phyloP scores from a whole-genome alignment of 2,888 invertebrate species.

The Phania funesta region DNA sequence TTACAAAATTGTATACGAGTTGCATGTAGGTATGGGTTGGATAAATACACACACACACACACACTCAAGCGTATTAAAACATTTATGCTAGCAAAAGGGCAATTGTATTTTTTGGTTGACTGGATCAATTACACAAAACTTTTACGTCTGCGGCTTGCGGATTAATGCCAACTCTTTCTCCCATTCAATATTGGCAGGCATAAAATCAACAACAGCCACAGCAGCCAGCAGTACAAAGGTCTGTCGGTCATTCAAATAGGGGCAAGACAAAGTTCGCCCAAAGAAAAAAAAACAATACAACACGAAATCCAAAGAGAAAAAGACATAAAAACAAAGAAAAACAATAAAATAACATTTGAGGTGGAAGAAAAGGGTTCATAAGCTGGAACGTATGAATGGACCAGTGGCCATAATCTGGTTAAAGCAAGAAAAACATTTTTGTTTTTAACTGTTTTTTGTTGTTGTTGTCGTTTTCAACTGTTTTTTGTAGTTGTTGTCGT shows the following conservation, averaged over 20 bases:
- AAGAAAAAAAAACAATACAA: slow-evolving; percentile 5
- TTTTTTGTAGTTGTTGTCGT: not conserved
- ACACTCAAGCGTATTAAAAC: slow-evolving; percentile 11
- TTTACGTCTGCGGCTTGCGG: slow-evolving; percentile 67
- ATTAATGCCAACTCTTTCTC: slow-evolving; percentile 61
- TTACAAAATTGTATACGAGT: slow-evolving; percentile 39
- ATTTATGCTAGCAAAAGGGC: slow-evolving; percentile 53
- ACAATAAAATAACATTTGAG: slow-evolving; percentile 48
- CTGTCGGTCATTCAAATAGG: slow-evolving; percentile 61
- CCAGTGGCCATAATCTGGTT: slow-evolving; percentile 47
- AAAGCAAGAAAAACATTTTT: slow-evolving; percentile 58
- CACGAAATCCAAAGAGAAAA: not conserved
- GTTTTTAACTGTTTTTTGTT: slow-evolving; percentile 10
- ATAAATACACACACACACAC: slow-evolving; percentile 5
- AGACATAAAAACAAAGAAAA: slow-evolving; percentile 25
- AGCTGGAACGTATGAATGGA: slow-evolving; percentile 1
- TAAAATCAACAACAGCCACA: slow-evolving; percentile 24
- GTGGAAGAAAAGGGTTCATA: slow-evolving; percentile 40
- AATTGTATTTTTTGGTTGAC: slow-evolving; percentile 66
- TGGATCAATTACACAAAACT: slow-evolving; percentile 68
- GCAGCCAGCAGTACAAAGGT: slow-evolving; percentile 46
- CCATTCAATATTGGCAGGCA: slow-evolving; percentile 45
- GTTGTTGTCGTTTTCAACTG: too few species aligned
- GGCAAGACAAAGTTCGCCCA: slow-evolving; percentile 54
- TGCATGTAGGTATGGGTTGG: slow-evolving; percentile 15